Evolutionary conservation across 2,113 vertebrate species (phyloP).

Genomic region (Geothlypis trichas): DNA sequence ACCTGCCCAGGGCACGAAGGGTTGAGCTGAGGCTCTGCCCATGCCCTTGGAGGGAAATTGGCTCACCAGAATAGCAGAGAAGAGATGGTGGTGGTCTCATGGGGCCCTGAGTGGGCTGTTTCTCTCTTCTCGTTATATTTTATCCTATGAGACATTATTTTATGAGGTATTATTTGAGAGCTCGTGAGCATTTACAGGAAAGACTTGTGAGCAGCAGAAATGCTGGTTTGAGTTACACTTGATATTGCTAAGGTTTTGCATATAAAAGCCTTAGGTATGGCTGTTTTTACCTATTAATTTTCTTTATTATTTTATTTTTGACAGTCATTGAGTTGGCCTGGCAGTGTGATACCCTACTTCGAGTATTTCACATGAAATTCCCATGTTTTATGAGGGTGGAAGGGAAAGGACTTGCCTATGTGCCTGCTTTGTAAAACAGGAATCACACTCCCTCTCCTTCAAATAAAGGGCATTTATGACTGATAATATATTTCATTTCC

Average conservation of each 20-base stretch:
- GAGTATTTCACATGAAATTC: background rate
- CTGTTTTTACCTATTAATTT: background rate
- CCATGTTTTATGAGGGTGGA: background rate
- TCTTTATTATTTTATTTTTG: background rate
- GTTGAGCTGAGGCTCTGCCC: background rate
- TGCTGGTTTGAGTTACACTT: background rate
- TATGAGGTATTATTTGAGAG: background rate
- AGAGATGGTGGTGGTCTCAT: background rate
- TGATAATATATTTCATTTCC: background rate
- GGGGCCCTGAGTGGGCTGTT: background rate
- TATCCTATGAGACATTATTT: background rate
- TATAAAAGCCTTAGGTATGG: background rate
- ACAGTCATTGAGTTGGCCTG: background rate
- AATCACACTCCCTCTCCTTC: background rate
- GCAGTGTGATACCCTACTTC: background rate
- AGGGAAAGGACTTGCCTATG: background rate
- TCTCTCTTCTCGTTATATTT: background rate
- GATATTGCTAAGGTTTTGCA: background rate
- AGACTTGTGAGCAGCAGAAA: background rate
- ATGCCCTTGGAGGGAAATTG: background rate
- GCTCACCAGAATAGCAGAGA: background rate
- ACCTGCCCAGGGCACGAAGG: background rate
- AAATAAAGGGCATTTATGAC: background rate
- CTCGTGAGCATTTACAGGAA: background rate
- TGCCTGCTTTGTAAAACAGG: slow-evolving; percentile 25